Conservation (phyloP, 1,140 invertebrate genomes). For the Octopus sinensis region DNA sequence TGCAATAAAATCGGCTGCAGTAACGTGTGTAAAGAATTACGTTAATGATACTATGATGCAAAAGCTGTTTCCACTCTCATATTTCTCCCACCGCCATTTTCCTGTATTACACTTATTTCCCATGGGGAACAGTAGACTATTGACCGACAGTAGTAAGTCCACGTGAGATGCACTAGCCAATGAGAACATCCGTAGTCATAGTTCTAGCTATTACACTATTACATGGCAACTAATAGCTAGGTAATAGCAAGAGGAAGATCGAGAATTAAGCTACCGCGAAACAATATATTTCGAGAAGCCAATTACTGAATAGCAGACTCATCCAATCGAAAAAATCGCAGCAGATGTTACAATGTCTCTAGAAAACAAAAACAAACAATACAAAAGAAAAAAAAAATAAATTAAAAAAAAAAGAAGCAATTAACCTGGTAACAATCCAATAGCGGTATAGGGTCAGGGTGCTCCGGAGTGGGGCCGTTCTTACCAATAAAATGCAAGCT, state of each 20-base stretch:
- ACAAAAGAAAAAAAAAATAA: neutral
- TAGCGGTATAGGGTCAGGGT: conserved; percentile 30
- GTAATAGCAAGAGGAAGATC: neutral
- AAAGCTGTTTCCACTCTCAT: too few species aligned
- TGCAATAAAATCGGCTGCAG: too few species aligned
- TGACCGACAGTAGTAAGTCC: neutral
- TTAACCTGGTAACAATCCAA: conserved; percentile 1
- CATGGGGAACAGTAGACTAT: conserved; percentile 8
- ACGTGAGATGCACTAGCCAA: neutral
- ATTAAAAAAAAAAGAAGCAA: neutral
- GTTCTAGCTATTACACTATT: neutral
- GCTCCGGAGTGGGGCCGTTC: conserved; percentile 26
- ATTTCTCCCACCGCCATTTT: too few species aligned
- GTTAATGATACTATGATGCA: too few species aligned
- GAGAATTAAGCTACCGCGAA: neutral
- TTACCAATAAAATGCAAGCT: conserved; percentile 30
- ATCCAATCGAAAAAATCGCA: too few species aligned
- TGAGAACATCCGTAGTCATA: neutral
- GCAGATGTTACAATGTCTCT: too few species aligned
- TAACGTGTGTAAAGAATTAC: too few species aligned
- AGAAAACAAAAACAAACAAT: neutral
- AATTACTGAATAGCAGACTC: too few species aligned
- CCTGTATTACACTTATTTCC: neutral
- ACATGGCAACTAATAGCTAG: neutral
- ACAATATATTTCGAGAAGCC: neutral